Evolutionary conservation across 37 sponge, comb jelly and placozoan species (phyloP).

Genomic region (Theonella swinhoei): DNA sequence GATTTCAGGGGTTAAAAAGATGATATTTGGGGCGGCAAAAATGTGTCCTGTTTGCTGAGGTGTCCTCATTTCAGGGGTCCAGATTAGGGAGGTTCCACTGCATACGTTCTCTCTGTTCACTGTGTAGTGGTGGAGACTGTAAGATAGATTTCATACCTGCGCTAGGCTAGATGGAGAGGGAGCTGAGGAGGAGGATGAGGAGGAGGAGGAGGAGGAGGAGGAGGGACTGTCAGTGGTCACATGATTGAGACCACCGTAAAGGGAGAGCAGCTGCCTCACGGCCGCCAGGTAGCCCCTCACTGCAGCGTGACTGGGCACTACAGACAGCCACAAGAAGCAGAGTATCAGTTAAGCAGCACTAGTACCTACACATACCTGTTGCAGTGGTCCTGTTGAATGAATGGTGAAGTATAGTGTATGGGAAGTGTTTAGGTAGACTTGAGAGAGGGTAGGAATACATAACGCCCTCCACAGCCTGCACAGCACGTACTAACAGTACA

Average conservation of each 20-base stretch:
- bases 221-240: background rate
- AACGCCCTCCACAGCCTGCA: background rate
- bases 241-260: background rate
- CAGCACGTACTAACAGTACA: background rate
- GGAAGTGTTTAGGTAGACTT: background rate
- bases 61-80: too few relatives aligned
- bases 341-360: too few relatives aligned
- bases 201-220: background rate
- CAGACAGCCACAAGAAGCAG: too few relatives aligned
- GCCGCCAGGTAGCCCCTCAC: constrained; percentile 21
- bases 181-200: background rate
- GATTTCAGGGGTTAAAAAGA: too few relatives aligned
- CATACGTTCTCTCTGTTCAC: too few relatives aligned
- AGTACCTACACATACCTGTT: background rate
- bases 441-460: background rate
- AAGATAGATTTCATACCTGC: background rate
- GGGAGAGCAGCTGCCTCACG: constrained; percentile 27
- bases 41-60: too few relatives aligned
- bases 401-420: background rate
- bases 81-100: too few relatives aligned
- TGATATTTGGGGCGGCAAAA: too few relatives aligned
- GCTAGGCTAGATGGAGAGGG: too few relatives aligned
- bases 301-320: background rate
- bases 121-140: too few relatives aligned
- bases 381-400: background rate